Evolutionary conservation across 2,113 vertebrate species (phyloP), one percentile per base, ranked within the genome.

Genomic region (Python bivittatus): DNA sequence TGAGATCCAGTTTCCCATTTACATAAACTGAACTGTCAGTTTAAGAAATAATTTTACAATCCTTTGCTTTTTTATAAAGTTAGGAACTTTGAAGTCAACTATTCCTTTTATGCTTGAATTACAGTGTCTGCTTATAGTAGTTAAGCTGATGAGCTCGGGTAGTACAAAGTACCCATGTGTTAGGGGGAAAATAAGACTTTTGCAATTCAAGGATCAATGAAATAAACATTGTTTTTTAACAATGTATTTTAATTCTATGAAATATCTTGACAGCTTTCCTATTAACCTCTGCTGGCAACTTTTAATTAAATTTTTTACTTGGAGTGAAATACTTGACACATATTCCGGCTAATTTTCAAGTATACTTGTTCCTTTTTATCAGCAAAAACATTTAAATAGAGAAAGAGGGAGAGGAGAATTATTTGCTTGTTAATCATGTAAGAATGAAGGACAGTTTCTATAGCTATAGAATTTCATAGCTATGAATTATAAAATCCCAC

Each of bases 231-330:
- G 83, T 42, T 87, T 91, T 90, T 93, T 86, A 86, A 87, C 86
- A 88, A 84, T 52, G 88, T 88, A 42, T 72, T 44, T 86, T 68
- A 90, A 64, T 88, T 93, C 85, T 61, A 38, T 72, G 90, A 84
- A 88, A 91, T 93, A 64, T 64, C 86, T 60, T 64, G 90, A 89
- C 91, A 92, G 91, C 72, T 89, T 92, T 92, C 44, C 72, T 84
- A 89, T 92, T 92, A 92, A 92, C 91, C 91, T 89, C 44, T 84
- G 87, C 44, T 92, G 87, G 91, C 91, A 92, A 92, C 88, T 92
- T 92, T 89, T 92, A 92, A 92, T 92, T 89, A 92, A 29, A 54
- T 85, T 92, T 79, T 92, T 89, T 92, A 92, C 72, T 92, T 92
- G 88, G 72, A 92, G 91, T 92, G 57, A n/a, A 89, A 48, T 92